These are phyloP conservation scores for Scaptomyza tumidula DNA, from an alignment of 2,888 invertebrate genomes.

Conservation along the genomic window DNA sequence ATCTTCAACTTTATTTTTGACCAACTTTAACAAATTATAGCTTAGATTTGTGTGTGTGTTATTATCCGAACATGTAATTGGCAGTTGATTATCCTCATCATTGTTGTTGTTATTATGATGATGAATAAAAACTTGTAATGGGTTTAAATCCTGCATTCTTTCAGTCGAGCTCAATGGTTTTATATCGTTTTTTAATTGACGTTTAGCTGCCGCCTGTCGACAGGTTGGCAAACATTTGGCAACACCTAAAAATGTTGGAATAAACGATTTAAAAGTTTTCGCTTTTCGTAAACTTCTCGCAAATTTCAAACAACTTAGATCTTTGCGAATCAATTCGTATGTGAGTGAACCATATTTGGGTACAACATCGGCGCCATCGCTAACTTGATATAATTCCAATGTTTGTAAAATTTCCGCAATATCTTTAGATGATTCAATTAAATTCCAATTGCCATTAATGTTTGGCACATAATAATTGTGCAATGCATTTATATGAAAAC, in stretches of 20 bases:
- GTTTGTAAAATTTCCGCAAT: slow-evolving; percentile 12
- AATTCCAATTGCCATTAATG: slow-evolving; percentile 87
- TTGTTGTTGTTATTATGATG: slow-evolving; percentile 3
- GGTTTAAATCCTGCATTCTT: slow-evolving; percentile 18
- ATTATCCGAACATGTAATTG: slow-evolving; percentile 2
- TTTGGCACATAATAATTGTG: slow-evolving; percentile 86
- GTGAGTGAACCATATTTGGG: slow-evolving; percentile 82
- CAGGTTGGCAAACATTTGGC: slow-evolving; percentile 67
- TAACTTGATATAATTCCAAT: slow-evolving; percentile 44
- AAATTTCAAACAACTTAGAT: slow-evolving; percentile 74
- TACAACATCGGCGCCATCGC: slow-evolving; percentile 79
- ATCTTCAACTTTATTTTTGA: slow-evolving; percentile 15
- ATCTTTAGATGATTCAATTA: slow-evolving; percentile 67
- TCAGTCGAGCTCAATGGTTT: background rate
- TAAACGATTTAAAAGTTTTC: slow-evolving; percentile 39
- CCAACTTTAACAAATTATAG: slow-evolving; percentile 55
- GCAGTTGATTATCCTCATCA: slow-evolving; percentile 8
- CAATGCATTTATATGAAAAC: slow-evolving; percentile 86
- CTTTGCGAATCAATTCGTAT: slow-evolving; percentile 81
- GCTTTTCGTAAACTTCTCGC: slow-evolving; percentile 43
- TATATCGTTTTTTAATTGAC: background rate
- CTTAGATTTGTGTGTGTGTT: background rate
- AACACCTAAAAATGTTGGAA: slow-evolving; percentile 79
- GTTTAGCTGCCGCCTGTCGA: slow-evolving; percentile 23
- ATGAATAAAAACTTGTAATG: slow-evolving; percentile 51